Evolutionary conservation across 2,888 invertebrate species (phyloP).

Genomic region (Lepidocyrtoides sp.): DNA sequence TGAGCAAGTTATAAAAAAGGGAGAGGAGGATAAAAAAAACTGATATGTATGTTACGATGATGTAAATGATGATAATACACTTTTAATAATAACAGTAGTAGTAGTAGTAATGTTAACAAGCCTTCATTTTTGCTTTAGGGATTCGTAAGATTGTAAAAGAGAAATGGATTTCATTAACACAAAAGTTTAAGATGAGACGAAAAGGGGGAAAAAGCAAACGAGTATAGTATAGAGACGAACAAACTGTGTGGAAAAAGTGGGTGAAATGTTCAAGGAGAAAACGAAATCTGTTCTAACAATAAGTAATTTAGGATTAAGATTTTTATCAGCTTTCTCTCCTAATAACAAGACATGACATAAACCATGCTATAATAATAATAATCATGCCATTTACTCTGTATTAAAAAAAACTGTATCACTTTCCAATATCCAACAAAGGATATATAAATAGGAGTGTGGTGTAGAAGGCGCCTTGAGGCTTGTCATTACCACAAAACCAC

Average conservation of each 20-base stretch:
- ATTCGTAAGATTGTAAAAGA: no score
- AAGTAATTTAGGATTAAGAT: constrained; percentile 75
- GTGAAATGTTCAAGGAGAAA: neutral
- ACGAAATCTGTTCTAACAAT: constrained; percentile 25
- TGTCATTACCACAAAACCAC: constrained; percentile 49
- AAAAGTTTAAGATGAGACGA: neutral
- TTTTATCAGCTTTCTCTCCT: constrained; percentile 34
- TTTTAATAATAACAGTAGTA: neutral
- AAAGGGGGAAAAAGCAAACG: neutral
- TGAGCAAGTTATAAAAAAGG: neutral
- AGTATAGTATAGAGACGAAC: no score
- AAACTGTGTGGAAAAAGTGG: constrained; percentile 10
- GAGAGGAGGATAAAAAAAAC: neutral
- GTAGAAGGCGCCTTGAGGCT: constrained; percentile 50
- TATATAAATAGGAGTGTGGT: no score
- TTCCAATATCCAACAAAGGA: no score
- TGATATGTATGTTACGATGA: neutral
- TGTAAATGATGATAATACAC: neutral
- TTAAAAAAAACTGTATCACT: constrained; percentile 11
- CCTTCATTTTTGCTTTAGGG: neutral
- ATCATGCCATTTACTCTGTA: neutral
- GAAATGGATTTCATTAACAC: neutral
- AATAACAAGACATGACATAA: constrained; percentile 26
- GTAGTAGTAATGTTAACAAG: no score
- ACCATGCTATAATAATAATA: neutral